Evolutionary conservation across 1,140 invertebrate genomes (phyloP).

Genomic region (Microplitis mediator): DNA sequence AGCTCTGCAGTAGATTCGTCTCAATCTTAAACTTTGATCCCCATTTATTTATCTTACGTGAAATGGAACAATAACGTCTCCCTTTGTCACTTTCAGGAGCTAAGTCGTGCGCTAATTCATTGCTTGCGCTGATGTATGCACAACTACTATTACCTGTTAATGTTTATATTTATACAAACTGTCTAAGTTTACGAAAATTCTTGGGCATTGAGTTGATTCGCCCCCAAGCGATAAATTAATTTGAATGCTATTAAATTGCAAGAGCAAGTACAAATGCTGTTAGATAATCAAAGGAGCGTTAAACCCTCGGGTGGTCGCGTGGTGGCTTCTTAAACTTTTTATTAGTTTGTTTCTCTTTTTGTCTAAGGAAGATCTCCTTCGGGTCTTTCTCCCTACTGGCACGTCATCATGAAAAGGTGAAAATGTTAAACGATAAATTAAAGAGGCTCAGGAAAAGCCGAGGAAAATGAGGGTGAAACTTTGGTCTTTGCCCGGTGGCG

Average conservation of each 20-base stretch:
- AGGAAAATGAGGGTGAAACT: constrained; percentile 17
- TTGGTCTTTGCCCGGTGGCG: constrained; percentile 20
- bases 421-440: constrained; percentile 24
- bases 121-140: background rate
- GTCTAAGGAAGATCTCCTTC: background rate
- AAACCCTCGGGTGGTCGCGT: background rate
- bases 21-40: too few species aligned
- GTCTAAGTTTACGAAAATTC: background rate
- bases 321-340: constrained; percentile 2
- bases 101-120: background rate
- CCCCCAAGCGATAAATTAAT: background rate
- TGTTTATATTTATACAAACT: background rate
- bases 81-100: too few species aligned
- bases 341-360: background rate
- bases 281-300: background rate
- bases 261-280: constrained; percentile 2
- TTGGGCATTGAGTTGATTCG: background rate
- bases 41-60: too few species aligned
- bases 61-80: too few species aligned
- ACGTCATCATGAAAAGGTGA: constrained; percentile 9
- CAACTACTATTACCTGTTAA: background rate
- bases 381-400: background rate
- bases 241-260: background rate
- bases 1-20: too few species aligned
- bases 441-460: background rate